Evolutionary conservation across 2,888 invertebrate species (phyloP).

Genomic region (Harpalus rufipes): DNA sequence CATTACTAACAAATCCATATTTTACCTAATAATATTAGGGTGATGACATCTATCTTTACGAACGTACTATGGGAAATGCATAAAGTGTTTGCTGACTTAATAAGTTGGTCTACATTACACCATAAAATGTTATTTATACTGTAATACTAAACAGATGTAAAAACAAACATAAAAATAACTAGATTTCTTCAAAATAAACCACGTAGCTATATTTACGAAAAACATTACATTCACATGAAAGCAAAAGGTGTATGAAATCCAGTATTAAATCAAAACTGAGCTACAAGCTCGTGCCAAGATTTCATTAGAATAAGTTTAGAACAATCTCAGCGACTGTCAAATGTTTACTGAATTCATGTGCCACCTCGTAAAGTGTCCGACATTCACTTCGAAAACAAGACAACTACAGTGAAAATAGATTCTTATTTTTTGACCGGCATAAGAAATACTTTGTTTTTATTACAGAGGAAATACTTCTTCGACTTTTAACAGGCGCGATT

Average conservation of each 20-base stretch:
- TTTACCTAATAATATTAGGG: neutral
- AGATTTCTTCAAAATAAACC: slow-evolving; percentile 29
- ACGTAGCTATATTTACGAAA: slow-evolving; percentile 14
- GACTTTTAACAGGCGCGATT: slow-evolving; percentile 34
- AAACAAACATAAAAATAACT: slow-evolving; percentile 50
- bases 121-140: slow-evolving; percentile 50
- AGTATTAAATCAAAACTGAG: slow-evolving; percentile 44
- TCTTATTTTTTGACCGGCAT: slow-evolving; percentile 58
- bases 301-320: slow-evolving; percentile 55
- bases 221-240: slow-evolving; percentile 7
- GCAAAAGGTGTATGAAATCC: slow-evolving; percentile 18
- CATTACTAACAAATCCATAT: neutral
- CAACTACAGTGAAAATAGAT: slow-evolving; percentile 54
- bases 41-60: slow-evolving; percentile 7
- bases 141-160: slow-evolving; percentile 50
- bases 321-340: slow-evolving; percentile 46
- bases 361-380: slow-evolving; percentile 58
- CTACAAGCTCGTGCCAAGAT: slow-evolving; percentile 42
- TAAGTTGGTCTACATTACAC: slow-evolving; percentile 12
- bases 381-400: slow-evolving; percentile 55
- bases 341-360: slow-evolving; percentile 51
- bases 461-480: slow-evolving; percentile 29
- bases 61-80: slow-evolving; percentile 9
- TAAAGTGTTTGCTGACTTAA: slow-evolving; percentile 31
- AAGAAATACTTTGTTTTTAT: slow-evolving; percentile 54